Conservation (phyloP, 2,888 invertebrate species). For the Campoletis raptor region DNA sequence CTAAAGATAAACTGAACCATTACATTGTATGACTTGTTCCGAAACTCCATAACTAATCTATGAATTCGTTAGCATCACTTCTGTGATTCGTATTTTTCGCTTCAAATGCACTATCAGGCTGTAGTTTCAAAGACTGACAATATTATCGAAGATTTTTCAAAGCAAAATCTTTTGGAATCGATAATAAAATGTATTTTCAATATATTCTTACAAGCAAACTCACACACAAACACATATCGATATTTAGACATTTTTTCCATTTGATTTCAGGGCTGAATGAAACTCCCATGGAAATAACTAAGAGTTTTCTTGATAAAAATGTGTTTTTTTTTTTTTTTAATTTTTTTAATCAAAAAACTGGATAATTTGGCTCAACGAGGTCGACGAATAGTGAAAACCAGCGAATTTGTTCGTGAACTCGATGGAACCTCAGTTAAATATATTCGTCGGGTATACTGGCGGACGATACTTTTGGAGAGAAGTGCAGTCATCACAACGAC, state of each 20-base stretch:
- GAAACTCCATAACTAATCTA: no score
- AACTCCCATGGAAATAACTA: not conserved
- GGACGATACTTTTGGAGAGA: constrained; percentile 67
- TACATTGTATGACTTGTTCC: no score
- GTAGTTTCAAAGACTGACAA: not conserved
- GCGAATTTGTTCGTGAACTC: constrained; percentile 53
- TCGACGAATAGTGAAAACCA: constrained; percentile 17
- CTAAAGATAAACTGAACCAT: no score
- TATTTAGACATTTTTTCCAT: not conserved
- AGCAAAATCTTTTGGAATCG: not conserved
- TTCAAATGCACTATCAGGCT: no score
- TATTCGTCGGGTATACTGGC: constrained; percentile 52
- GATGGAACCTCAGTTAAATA: constrained; percentile 11
- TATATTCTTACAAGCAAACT: not conserved
- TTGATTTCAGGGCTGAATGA: not conserved
- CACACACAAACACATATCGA: constrained; percentile 6
- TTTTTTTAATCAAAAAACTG: not conserved
- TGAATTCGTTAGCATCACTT: not conserved
- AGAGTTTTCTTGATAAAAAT: not conserved
- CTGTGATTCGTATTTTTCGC: not conserved
- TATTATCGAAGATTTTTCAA: not conserved
- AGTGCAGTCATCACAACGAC: constrained; percentile 52
- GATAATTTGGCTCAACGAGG: not conserved
- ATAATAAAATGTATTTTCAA: not conserved
- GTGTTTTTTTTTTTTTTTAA: no score